phyloP scores from a whole-genome alignment of 2,113 vertebrate species.

The Lepidothrix coronata region DNA sequence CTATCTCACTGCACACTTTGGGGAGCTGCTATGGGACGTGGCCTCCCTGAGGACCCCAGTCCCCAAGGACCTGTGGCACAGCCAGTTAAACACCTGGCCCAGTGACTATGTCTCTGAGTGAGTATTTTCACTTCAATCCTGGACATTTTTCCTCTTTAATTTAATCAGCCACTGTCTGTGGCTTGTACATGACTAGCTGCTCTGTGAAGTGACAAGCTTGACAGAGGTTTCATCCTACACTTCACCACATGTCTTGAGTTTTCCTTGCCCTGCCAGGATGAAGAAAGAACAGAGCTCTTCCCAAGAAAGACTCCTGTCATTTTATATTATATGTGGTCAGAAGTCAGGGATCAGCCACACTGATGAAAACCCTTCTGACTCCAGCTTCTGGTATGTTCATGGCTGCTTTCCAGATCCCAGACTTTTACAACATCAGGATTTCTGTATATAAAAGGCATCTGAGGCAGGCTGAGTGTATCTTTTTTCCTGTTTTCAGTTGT shows the following conservation, averaged over 20 bases:
- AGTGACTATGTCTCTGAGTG: neutral
- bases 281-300: neutral
- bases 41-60: fast-evolving
- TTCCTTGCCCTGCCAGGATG: neutral
- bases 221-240: neutral
- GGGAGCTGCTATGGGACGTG: neutral
- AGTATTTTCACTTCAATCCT: neutral
- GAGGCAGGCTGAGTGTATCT: neutral
- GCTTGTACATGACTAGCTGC: neutral
- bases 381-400: neutral
- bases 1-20: neutral
- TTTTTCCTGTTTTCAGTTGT: neutral
- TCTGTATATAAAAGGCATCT: neutral
- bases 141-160: neutral
- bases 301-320: neutral
- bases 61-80: fast-evolving
- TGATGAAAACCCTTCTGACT: neutral
- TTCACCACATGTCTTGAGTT: neutral
- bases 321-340: neutral
- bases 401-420: neutral
- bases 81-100: neutral
- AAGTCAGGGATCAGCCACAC: neutral
- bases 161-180: neutral
- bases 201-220: neutral
- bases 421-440: neutral